Conservation (phyloP, 2,113 vertebrate genomes). For the Sinocyclocheilus maitianheensis region DNA sequence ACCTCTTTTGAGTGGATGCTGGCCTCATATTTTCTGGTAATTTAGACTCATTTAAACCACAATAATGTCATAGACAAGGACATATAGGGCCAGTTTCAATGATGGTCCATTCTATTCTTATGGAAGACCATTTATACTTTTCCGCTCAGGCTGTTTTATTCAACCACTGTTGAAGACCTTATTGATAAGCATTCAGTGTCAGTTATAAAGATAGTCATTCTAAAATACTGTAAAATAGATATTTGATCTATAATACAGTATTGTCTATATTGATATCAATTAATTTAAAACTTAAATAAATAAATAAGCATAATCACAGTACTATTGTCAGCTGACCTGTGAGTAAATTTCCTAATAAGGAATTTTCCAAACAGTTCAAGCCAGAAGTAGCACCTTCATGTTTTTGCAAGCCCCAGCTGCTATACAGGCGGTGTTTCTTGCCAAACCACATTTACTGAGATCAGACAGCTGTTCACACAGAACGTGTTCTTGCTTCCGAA, state of each 20-base stretch:
- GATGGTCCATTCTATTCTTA: neutral
- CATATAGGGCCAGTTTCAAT: neutral
- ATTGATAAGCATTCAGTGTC: neutral
- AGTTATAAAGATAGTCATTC: neutral
- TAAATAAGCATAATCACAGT: neutral
- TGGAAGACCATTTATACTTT: neutral
- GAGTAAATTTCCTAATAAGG: neutral
- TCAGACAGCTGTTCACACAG: neutral
- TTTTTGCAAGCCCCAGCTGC: neutral
- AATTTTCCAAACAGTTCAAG: neutral
- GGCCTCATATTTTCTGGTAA: conserved; percentile 34
- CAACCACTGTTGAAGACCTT: neutral
- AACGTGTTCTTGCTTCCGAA: neutral
- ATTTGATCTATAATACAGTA: neutral
- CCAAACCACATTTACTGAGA: conserved; percentile 3
- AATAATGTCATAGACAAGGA: conserved; percentile 42
- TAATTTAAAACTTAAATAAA: neutral
- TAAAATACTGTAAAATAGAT: no score
- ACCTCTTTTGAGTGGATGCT: conserved; percentile 15
- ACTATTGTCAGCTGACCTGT: neutral
- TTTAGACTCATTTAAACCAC: conserved; percentile 21
- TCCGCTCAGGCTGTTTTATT: no score
- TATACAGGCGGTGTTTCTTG: neutral
- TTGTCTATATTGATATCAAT: neutral
- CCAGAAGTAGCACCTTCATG: neutral